Evolutionary conservation across 2,797 vertebrate genomes (phyloP).

Genomic region (Pipistrellus kuhlii): DNA sequence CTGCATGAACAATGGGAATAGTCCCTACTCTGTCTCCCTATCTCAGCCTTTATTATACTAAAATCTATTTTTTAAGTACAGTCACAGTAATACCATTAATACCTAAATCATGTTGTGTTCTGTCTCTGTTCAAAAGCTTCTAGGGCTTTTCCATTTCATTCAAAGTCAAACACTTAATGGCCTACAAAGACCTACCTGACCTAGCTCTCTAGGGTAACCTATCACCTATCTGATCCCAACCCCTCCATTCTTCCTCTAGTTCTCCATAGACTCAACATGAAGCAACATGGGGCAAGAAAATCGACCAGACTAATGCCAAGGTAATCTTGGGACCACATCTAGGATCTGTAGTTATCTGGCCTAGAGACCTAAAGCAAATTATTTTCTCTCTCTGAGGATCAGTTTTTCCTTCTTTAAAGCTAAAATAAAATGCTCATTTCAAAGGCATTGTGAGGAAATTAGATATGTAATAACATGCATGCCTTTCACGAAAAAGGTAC

Average conservation of each 20-base stretch:
- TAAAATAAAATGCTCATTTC: neutral
- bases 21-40: neutral
- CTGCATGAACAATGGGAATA: neutral
- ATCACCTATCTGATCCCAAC: neutral
- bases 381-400: constrained; percentile 3
- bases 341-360: neutral
- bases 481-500: neutral
- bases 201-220: neutral
- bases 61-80: neutral
- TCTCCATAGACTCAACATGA: neutral
- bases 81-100: neutral
- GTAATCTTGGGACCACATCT: neutral
- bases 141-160: neutral
- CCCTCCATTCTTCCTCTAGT: neutral
- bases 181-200: neutral
- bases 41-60: neutral
- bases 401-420: constrained; percentile 32
- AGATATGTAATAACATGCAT: constrained; percentile 4
- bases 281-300: neutral
- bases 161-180: constrained; percentile 23
- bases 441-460: neutral
- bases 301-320: neutral
- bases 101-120: neutral
- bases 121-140: neutral
- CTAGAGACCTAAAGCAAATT: neutral